Evolutionary conservation across 2,888 invertebrate genomes (phyloP), one percentile per base, ranked within the genome.

Genomic region (Troglohyphantes excavatus): DNA sequence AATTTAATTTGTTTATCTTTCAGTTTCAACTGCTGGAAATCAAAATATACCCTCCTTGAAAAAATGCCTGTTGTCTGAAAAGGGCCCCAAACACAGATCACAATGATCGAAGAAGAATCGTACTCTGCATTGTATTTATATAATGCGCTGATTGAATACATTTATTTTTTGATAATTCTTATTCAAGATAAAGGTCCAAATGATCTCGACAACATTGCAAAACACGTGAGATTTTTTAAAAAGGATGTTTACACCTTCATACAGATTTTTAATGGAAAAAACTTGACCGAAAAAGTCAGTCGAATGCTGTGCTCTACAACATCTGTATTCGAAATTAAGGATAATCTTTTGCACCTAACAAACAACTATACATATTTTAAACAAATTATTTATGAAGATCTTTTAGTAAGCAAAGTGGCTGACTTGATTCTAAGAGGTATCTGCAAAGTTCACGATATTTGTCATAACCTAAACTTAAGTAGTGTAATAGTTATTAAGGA

Each of bases 341-440:
- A 83, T 0, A 17, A 43, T 2, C 17, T 26, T 3, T 13, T 86
- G 21, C n/a, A 29, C 19, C 19, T 82, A 0, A 65, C 83, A 26
- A 19, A 46, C n/a, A 63, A 43, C n/a, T 43, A 53, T 61, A 17
- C 39, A n/a, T 13, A 7, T 39, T 83, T 59, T n/a, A 82, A 68
- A 46, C 27, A 29, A 26, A 6, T 3, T 33, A 75, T 89, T n/a
- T 68, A 39, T 65, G 53, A 76, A 76, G 82, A 89, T 11, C 17
- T 82, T 39, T 29, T 89, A 17, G 26, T 61, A 17, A 89, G 70
- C 68, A 82, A 82, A 46, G n/a, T 65, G 7, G 46, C 70, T 43
- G 82, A 89, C 27, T 46, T 82, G n/a, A 11, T 89, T 61, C 68
- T 89, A 70, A 89, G 70, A 76, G 82, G 76, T 0, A 68, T 63